Evolutionary conservation across 2,888 invertebrate species (phyloP).

Genomic region (Aphodius sticticus): DNA sequence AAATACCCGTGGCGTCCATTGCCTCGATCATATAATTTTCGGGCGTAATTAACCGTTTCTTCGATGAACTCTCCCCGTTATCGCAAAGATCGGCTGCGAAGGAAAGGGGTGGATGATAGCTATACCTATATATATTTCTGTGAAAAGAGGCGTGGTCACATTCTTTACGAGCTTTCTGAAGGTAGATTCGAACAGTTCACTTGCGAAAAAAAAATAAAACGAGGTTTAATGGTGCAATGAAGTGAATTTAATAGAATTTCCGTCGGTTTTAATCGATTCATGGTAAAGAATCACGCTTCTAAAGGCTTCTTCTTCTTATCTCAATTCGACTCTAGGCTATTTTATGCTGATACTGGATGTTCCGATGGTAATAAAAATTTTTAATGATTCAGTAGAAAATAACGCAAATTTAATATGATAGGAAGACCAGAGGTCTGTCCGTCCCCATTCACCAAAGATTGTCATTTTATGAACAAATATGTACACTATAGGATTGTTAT

Average conservation of each 20-base stretch:
- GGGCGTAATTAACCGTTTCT: not conserved
- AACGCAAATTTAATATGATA: too few relatives aligned
- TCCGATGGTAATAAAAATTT: too few relatives aligned
- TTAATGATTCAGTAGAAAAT: too few relatives aligned
- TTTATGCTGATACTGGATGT: too few relatives aligned
- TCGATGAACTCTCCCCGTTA: not conserved
- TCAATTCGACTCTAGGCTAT: not conserved
- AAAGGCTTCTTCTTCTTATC: not conserved
- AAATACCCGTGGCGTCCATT: not conserved
- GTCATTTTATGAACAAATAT: too few relatives aligned
- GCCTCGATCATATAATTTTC: slow-evolving; percentile 4
- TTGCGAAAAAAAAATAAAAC: not conserved
- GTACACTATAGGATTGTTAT: too few relatives aligned
- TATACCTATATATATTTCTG: not conserved
- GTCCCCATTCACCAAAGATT: too few relatives aligned
- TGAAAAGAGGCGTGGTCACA: not conserved
- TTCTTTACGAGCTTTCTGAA: not conserved
- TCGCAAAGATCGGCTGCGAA: not conserved
- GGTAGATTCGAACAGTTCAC: not conserved
- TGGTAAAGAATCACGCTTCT: not conserved
- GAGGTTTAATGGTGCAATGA: not conserved
- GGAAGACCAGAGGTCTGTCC: too few relatives aligned
- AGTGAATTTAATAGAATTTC: not conserved
- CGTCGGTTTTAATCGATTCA: not conserved
- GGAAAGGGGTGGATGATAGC: not conserved